Evolutionary conservation across 2,113 vertebrate species (phyloP), one percentile per base, ranked within the genome.

Genomic region (Chrysochloris asiatica): DNA sequence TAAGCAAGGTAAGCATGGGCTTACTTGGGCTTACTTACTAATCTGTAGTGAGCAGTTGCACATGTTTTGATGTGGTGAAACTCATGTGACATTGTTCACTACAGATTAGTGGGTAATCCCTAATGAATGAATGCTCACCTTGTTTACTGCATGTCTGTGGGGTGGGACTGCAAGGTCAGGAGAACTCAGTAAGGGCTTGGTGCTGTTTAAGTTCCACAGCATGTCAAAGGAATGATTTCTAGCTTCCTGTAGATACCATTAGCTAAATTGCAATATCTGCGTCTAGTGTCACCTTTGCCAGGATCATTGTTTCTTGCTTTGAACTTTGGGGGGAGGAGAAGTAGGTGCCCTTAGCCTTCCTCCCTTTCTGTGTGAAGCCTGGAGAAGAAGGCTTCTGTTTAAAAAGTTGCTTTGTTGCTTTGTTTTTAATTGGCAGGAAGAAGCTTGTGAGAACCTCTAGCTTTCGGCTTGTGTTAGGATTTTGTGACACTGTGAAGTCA

Each of bases 401-500:
- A 80, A 71, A 88, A 91, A 93, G 59, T 94, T 90, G 61, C 86
- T 95, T 95, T 95, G 59, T 94, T 90, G 61, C 86, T 95, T 95
- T 95, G 56, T 79, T 95, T 97, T 97, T 96, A 95, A 93, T 88
- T 93, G 95, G 91, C 2, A 43, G 76, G 88, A 92, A 83, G 61
- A 79, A 0, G 30, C 86, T 86, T 43, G 28, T 72, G 87, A 94
- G 79, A 91, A 78, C 69, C 81, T 75, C 82, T 85, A 81, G 92
- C 91, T 95, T 95, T 94, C 96, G 38, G 86, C 78, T 86, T 79
- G 59, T 22, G 85, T 95, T 97, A 83, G 50, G 95, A 94, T 96
- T 97, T 91, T 63, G 86, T 96, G 95, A 96, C 93, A 95, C 63
- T 95, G 78, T 95, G 90, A 97, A 97, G 96, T 95, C 96, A 69